A percentile compares a stretch with the other conserved stretches of the same genome.
Evolutionary conservation across 2,113 vertebrate genomes (phyloP).

Genomic region (Gymnobelideus leadbeateri): DNA sequence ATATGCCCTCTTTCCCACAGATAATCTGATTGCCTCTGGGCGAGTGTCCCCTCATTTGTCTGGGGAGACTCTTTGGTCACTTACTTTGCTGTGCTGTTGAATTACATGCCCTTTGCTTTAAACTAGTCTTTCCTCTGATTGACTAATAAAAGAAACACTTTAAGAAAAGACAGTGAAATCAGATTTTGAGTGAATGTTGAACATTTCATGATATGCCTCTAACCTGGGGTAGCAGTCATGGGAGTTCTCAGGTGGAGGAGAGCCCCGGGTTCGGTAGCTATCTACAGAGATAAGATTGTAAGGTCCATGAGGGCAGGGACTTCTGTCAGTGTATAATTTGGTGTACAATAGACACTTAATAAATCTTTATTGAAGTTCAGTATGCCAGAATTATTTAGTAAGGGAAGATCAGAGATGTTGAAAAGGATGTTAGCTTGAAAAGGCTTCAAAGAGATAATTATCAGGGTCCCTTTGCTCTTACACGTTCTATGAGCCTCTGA

Average conservation of each 20-base stretch:
- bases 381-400: not conserved
- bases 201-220: not conserved
- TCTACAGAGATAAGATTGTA: not conserved
- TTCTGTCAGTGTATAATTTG: not conserved
- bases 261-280: not conserved
- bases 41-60: not conserved
- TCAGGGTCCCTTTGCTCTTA: not conserved
- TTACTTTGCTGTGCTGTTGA: not conserved
- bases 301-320: not conserved
- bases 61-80: not conserved
- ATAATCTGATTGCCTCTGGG: not conserved
- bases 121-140: not conserved
- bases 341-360: not conserved
- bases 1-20: not conserved
- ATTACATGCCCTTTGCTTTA: not conserved
- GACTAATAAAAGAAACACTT: not conserved
- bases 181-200: not conserved
- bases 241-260: not conserved
- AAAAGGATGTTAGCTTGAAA: not conserved
- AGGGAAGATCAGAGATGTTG: not conserved
- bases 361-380: not conserved
- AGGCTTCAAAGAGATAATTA: not conserved
- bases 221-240: not conserved
- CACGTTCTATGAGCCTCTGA: not conserved
- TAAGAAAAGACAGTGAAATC: not conserved